Evolutionary conservation across 2,888 invertebrate genomes (phyloP), one percentile per base, ranked within the genome.

Genomic region (Acronicta aceris): DNA sequence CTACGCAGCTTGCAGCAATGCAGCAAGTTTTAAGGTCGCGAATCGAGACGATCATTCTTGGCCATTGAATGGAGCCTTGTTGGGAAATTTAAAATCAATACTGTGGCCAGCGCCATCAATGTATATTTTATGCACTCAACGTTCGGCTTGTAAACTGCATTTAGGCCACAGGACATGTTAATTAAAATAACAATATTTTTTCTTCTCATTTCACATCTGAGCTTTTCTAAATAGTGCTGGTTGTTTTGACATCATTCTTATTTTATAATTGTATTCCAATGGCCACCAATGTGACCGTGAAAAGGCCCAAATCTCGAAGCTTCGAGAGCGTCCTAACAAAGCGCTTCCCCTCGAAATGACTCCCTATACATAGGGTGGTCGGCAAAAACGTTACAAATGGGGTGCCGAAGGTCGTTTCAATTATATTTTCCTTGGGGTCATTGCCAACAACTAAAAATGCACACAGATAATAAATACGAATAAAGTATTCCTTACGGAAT

Each of bases 11-110:
- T 58, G 60, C 38, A 59, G 15, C 40, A 46, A 43, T 72, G 68
- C 68, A 71, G 46, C 46, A 30, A 43, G 54, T 25, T 69, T 73
- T 60, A 63, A 65, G 69, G 51, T 65, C 57, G 59, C 60, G 43
- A 54, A 58, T 46, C 48, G 54, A 43, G 33, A 5, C 10, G 17
- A 46, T 13, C 40, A 25, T 49, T 17, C 27, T 48, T 36, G 15
- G 57, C 45, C 49, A 56, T 59, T 41, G 46, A 15, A n/a, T n/a
- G n/a, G n/a, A n/a, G n/a, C n/a, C n/a, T n/a, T 33, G 42, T 50
- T 50, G 2, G 38, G 47, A 53, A 54, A 60, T 59, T 56, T 21
- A 49, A 71, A 61, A 71, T 71, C 67, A 45, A 63, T 71, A 73
- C 45, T 36, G 27, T 33, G 16, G 30, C 25, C 6, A 8, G 21